These are phyloP conservation scores for Aporophyla lueneburgensis DNA, from an alignment of 2,888 invertebrate species.

Conservation along the genomic window DNA sequence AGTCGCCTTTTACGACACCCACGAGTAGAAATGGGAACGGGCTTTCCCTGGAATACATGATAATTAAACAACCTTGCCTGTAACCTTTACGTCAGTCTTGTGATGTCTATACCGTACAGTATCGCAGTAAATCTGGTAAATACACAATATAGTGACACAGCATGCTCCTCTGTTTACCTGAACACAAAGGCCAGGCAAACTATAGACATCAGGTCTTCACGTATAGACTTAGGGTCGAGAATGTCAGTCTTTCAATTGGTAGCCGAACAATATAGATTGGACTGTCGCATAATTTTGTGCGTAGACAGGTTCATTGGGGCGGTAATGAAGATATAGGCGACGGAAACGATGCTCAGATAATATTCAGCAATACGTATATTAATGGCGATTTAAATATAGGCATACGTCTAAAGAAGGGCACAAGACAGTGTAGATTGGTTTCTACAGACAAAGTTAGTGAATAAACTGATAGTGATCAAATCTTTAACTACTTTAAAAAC, in stretches of 20 bases:
- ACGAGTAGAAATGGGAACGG: too few relatives aligned
- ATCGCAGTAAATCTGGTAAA: neutral
- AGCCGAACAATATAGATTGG: slow-evolving; percentile 32
- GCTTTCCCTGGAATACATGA: neutral
- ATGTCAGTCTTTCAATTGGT: slow-evolving; percentile 44
- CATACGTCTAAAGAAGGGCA: neutral
- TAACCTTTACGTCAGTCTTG: neutral
- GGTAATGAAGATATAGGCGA: slow-evolving; percentile 40
- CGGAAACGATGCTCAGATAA: neutral
- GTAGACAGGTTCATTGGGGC: slow-evolving; percentile 22
- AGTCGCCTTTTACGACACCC: too few relatives aligned
- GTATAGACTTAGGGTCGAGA: slow-evolving; percentile 5
- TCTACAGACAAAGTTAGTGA: neutral
- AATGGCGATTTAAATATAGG: neutral
- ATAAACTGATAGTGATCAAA: neutral
- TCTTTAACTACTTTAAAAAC: neutral
- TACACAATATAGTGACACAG: slow-evolving; percentile 10
- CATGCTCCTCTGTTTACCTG: slow-evolving; percentile 5
- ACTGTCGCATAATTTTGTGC: slow-evolving; percentile 38
- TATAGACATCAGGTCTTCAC: neutral
- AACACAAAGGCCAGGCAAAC: neutral
- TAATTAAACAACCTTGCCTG: too few relatives aligned
- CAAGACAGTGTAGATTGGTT: neutral
- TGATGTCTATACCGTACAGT: neutral
- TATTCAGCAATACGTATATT: neutral